phyloP scores from a whole-genome alignment of 2,888 invertebrate species.

The Andrena dorsata region DNA sequence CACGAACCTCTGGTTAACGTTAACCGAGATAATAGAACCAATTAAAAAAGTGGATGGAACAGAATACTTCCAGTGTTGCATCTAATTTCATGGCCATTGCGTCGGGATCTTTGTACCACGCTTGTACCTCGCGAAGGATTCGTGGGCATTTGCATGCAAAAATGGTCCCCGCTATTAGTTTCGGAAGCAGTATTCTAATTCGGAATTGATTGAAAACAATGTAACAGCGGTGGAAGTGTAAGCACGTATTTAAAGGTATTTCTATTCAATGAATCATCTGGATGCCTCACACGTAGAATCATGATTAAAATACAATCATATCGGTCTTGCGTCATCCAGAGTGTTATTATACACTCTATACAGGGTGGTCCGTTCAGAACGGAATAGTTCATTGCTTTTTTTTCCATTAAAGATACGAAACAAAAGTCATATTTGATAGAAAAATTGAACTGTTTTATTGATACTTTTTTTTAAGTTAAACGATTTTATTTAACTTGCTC shows the following conservation, averaged over 20 bases:
- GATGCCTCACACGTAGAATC: not conserved
- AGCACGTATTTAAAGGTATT: conserved; percentile 1
- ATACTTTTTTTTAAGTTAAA: too few species aligned
- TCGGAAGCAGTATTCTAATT: conserved; percentile 6
- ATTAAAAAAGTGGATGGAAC: conserved; percentile 53
- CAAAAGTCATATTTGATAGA: not conserved
- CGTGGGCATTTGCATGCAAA: conserved; percentile 10
- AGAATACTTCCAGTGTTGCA: conserved; percentile 36
- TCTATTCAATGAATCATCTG: not conserved
- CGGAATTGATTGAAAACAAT: too few species aligned
- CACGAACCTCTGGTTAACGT: conserved; percentile 5
- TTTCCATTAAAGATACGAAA: not conserved
- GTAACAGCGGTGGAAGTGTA: too few species aligned
- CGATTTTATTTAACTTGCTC: too few species aligned
- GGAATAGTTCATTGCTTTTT: not conserved
- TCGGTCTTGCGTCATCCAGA: not conserved
- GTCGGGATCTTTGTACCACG: conserved; percentile 12
- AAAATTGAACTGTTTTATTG: not conserved
- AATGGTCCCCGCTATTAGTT: not conserved
- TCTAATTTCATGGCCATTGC: conserved; percentile 58
- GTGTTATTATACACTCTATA: not conserved
- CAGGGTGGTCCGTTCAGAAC: not conserved
- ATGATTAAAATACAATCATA: not conserved
- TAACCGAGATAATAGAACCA: conserved; percentile 40
- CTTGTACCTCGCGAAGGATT: conserved; percentile 1